phyloP scores from a whole-genome alignment of 2,888 invertebrate species.

The Synergus itoensis region DNA sequence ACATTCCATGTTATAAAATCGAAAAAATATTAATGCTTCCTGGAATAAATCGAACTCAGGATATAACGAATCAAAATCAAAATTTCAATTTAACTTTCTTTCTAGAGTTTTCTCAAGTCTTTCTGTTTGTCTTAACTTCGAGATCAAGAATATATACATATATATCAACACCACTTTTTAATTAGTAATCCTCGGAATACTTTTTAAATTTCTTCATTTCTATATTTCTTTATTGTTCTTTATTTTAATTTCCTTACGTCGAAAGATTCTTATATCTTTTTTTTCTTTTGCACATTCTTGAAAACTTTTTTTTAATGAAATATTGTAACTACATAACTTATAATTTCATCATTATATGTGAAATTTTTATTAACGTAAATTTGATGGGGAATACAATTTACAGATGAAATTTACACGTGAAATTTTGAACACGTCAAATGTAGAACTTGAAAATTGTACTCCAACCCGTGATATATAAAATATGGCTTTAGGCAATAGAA shows the following conservation, averaged over 20 bases:
- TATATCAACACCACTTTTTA: background rate
- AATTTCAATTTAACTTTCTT: background rate
- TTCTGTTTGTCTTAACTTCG: background rate
- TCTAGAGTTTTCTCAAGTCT: background rate
- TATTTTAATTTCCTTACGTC: background rate
- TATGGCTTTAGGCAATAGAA: slow-evolving; percentile 40
- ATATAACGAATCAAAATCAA: background rate
- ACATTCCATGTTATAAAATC: background rate
- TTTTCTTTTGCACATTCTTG: background rate
- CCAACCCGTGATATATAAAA: slow-evolving; percentile 26
- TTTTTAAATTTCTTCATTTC: background rate
- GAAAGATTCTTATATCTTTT: background rate
- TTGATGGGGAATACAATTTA: slow-evolving; percentile 1
- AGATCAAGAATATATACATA: background rate
- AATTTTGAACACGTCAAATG: slow-evolving; percentile 36
- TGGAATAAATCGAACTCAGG: background rate
- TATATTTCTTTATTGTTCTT: background rate
- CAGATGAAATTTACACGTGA: background rate
- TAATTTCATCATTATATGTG: background rate
- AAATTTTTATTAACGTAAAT: slow-evolving; percentile 11
- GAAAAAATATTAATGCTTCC: background rate
- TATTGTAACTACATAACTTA: background rate
- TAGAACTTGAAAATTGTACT: slow-evolving; percentile 34
- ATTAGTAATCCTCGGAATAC: background rate
- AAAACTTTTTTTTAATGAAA: background rate